Percentiles rank a stretch among this genome's conserved stretches.
Conservation (phyloP, 2,888 invertebrate species). For the Nymphalis polychloros region DNA sequence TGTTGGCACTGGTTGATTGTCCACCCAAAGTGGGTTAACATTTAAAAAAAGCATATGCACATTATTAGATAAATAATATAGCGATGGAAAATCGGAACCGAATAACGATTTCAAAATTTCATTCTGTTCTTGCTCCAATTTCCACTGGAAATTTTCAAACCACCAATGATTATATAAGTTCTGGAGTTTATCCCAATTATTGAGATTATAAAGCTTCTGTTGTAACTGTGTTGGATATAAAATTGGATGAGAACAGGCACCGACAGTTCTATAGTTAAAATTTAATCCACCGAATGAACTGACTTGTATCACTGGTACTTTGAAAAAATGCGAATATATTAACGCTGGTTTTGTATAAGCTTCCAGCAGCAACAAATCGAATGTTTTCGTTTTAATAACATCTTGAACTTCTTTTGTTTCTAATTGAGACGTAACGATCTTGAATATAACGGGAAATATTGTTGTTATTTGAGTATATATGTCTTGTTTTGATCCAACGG, state of each 20-base stretch:
- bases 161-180: constrained; percentile 42
- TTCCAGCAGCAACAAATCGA: constrained; percentile 54
- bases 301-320: constrained; percentile 52
- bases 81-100: constrained; percentile 41
- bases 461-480: neutral
- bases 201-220: constrained; percentile 46
- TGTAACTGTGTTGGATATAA: constrained; percentile 45
- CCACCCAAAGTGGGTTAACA: constrained; percentile 47
- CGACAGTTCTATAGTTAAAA: constrained; percentile 43
- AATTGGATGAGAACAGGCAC: constrained; percentile 49
- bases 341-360: constrained; percentile 41
- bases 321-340: constrained; percentile 46
- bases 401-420: constrained; percentile 42
- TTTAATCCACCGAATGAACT: constrained; percentile 48
- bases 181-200: constrained; percentile 48
- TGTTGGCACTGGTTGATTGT: constrained; percentile 49
- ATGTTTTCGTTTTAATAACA: constrained; percentile 44
- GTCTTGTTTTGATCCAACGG: neutral
- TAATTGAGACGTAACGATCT: constrained; percentile 40
- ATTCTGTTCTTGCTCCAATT: constrained; percentile 29
- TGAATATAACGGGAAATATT: neutral
- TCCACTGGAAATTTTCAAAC: neutral
- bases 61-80: constrained; percentile 44
- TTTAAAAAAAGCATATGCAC: constrained; percentile 51
- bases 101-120: constrained; percentile 39